Percentiles rank a stretch among this genome's conserved stretches.
Conservation (phyloP, 2,888 invertebrate genomes). For the Erebia epiphron region DNA sequence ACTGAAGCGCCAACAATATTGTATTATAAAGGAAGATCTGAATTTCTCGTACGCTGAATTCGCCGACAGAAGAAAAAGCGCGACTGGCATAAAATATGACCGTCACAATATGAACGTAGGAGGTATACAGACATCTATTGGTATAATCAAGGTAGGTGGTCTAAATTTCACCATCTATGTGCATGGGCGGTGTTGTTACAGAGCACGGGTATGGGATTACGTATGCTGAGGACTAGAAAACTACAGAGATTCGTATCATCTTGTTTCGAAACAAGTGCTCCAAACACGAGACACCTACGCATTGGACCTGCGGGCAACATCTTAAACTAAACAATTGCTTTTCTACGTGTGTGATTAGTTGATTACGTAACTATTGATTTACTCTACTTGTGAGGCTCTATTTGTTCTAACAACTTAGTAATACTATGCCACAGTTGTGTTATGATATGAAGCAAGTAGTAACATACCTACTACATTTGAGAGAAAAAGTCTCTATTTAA, state of each 20-base stretch:
- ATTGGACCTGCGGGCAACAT: conserved; percentile 12
- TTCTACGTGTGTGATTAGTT: neutral
- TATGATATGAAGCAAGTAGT: too few relatives aligned
- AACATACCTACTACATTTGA: too few relatives aligned
- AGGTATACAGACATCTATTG: neutral
- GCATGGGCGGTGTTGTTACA: conserved; percentile 14
- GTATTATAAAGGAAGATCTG: too few relatives aligned
- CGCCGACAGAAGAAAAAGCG: too few relatives aligned
- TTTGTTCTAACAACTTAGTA: neutral
- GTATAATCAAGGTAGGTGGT: conserved; percentile 3
- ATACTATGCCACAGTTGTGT: too few relatives aligned
- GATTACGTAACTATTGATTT: conserved; percentile 7
- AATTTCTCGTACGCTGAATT: too few relatives aligned
- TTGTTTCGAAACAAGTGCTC: conserved; percentile 31
- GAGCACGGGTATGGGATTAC: conserved; percentile 29
- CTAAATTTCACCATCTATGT: conserved; percentile 3
- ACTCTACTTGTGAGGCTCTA: neutral
- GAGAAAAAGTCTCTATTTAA: too few relatives aligned
- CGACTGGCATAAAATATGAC: too few relatives aligned
- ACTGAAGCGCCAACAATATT: too few relatives aligned
- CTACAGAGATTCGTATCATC: conserved; percentile 40
- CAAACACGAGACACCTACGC: conserved; percentile 31
- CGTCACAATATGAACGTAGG: too few relatives aligned
- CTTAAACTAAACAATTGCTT: conserved; percentile 13
- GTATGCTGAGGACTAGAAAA: conserved; percentile 36